Conservation (phyloP, 1,140 invertebrate genomes). For the Gryllus bimaculatus region DNA sequence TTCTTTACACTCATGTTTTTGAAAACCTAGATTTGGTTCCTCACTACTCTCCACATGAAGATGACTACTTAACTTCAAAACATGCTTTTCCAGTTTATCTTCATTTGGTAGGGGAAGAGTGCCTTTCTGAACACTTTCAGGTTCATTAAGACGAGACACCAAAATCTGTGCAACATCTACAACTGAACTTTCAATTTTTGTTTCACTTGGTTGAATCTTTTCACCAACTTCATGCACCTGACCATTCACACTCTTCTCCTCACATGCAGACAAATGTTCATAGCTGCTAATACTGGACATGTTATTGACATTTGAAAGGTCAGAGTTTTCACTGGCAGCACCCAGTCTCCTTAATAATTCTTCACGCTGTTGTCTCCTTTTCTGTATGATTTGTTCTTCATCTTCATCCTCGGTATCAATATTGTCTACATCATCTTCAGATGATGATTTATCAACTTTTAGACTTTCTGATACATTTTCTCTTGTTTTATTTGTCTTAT, state of each 20-base stretch:
- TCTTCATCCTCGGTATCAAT: conserved; percentile 84
- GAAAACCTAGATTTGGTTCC: not conserved
- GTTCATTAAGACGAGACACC: no score
- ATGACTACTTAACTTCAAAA: no score
- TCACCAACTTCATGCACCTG: not conserved
- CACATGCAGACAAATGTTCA: conserved; percentile 24
- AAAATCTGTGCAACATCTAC: conserved; percentile 28
- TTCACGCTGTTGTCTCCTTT: conserved; percentile 77
- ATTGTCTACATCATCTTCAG: conserved; percentile 49
- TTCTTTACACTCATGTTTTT: conserved; percentile 30
- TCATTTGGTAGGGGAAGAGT: no score
- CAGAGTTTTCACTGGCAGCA: conserved; percentile 49
- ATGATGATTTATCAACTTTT: conserved; percentile 47
- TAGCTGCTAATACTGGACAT: conserved; percentile 22
- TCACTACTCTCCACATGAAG: not conserved
- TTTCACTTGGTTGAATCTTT: conserved; percentile 16
- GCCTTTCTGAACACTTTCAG: no score
- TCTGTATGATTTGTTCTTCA: conserved; percentile 88
- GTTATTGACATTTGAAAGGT: conserved; percentile 34
- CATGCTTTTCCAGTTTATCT: no score
- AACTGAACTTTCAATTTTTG: conserved; percentile 23
- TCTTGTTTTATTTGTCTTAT: conserved; percentile 57
- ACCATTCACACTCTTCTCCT: conserved; percentile 11
- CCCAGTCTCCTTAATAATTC: conserved; percentile 68
- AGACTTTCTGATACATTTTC: conserved; percentile 78